Percentiles rank a stretch among this genome's conserved stretches.
Conservation (phyloP, 2,113 vertebrate genomes). For the Columba livia region DNA sequence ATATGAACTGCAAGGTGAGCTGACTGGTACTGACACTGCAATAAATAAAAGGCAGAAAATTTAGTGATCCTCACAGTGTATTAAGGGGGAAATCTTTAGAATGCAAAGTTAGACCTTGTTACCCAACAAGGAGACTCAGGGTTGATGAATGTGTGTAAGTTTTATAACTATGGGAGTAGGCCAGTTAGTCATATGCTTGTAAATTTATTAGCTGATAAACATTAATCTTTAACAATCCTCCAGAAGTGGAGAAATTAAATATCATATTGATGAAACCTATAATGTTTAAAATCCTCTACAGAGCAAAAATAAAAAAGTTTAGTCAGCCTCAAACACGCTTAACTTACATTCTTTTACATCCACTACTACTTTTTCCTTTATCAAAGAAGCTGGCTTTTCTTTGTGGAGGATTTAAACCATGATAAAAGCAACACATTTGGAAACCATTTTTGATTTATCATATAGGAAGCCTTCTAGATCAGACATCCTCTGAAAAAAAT, state of each 20-base stretch:
- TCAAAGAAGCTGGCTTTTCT: neutral
- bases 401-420: neutral
- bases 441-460: neutral
- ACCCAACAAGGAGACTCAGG: neutral
- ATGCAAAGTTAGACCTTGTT: neutral
- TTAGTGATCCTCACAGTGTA: neutral
- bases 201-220: conserved; percentile 34
- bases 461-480: neutral
- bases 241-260: neutral
- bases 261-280: neutral
- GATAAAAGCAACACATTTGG: neutral
- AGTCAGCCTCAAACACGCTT: neutral
- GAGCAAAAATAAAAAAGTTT: neutral
- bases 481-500: neutral
- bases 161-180: neutral
- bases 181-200: neutral
- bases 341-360: neutral
- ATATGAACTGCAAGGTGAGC: conserved; percentile 16
- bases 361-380: neutral
- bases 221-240: neutral
- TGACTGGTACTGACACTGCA: neutral
- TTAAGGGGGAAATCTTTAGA: neutral
- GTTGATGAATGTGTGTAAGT: neutral
- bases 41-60: conserved; percentile 5
- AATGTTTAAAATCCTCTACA: neutral